A percentile compares a stretch with the other conserved stretches of the same genome.
phyloP scores from a whole-genome alignment of 2,888 invertebrate genomes.

The Noctua janthe region DNA sequence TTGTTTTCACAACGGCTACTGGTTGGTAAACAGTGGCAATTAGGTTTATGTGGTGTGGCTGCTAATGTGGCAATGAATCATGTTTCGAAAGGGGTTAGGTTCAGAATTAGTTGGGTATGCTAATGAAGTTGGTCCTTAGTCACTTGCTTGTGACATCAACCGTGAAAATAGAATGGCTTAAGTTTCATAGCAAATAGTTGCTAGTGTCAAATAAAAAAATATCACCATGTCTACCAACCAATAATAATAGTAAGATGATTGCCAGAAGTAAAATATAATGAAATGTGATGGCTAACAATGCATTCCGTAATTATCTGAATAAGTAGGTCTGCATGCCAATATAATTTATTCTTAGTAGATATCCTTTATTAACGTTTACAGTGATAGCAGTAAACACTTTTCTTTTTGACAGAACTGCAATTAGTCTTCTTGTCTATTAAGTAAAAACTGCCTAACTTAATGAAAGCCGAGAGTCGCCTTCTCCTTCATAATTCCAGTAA shows the following conservation, averaged over 20 bases:
- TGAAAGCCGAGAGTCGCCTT: not conserved
- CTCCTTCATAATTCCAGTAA: not conserved
- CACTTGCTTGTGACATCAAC: slow-evolving; percentile 3
- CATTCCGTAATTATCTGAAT: not conserved
- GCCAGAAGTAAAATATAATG: not conserved
- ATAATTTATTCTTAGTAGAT: too few species aligned
- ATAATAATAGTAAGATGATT: not conserved
- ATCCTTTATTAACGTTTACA: too few species aligned
- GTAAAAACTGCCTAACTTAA: not conserved
- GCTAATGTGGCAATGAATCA: slow-evolving; percentile 46
- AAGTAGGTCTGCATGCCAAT: too few species aligned
- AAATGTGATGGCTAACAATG: not conserved
- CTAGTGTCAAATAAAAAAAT: not conserved
- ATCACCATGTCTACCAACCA: not conserved
- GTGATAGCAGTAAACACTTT: not conserved
- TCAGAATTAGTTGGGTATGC: slow-evolving; percentile 23
- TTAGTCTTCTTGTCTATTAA: not conserved
- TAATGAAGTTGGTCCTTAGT: slow-evolving; percentile 25
- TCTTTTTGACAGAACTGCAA: not conserved
- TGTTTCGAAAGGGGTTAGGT: slow-evolving; percentile 10
- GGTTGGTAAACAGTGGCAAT: slow-evolving; percentile 51
- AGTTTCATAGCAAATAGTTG: not conserved
- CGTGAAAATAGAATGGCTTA: not conserved
- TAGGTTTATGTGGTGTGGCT: slow-evolving; percentile 53
- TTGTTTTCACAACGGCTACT: slow-evolving; percentile 36